Evolutionary conservation across 2,797 vertebrate genomes (phyloP).

Genomic region (Anguilla marmorata): DNA sequence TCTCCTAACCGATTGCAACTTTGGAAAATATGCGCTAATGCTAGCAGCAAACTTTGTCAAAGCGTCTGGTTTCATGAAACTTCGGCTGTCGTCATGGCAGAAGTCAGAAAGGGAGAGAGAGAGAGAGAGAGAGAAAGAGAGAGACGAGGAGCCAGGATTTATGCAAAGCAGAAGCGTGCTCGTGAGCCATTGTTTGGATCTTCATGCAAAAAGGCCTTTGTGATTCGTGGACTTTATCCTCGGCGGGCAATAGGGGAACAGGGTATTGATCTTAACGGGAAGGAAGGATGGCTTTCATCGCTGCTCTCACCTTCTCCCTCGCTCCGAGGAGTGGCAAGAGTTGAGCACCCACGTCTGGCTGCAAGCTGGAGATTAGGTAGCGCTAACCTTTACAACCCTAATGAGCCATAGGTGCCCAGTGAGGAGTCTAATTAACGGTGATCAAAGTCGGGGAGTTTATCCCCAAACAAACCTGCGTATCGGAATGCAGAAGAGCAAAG

Average conservation of each 20-base stretch:
- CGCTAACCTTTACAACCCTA: slow-evolving; percentile 65
- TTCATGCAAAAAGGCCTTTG: slow-evolving; percentile 75
- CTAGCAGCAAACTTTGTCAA: slow-evolving; percentile 25
- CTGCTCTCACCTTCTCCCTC: slow-evolving; percentile 65
- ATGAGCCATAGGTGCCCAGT: slow-evolving; percentile 69
- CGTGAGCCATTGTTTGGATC: slow-evolving; percentile 75
- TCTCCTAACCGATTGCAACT: slow-evolving; percentile 26
- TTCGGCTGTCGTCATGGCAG: slow-evolving; percentile 17
- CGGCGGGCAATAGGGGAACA: slow-evolving; percentile 67
- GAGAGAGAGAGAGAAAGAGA: slow-evolving; percentile 26
- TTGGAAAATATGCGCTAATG: slow-evolving; percentile 13
- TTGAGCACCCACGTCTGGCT: slow-evolving; percentile 81
- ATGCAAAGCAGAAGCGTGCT: slow-evolving; percentile 60
- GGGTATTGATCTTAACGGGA: slow-evolving; percentile 72
- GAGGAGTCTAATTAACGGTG: slow-evolving; percentile 73
- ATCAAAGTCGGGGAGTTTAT: slow-evolving; percentile 75
- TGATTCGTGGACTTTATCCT: slow-evolving; percentile 73
- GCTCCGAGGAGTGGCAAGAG: slow-evolving; percentile 70
- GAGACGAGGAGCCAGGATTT: slow-evolving; percentile 23
- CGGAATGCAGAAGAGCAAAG: slow-evolving; percentile 63
- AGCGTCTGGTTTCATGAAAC: slow-evolving; percentile 27
- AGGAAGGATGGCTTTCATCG: slow-evolving; percentile 71
- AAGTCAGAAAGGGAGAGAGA: background rate
- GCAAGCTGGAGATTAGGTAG: slow-evolving; percentile 74
- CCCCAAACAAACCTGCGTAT: slow-evolving; percentile 80